Base-by-base conservation (phyloP, 2,888 invertebrate genomes). In the Drosophila ochracea region DNA sequence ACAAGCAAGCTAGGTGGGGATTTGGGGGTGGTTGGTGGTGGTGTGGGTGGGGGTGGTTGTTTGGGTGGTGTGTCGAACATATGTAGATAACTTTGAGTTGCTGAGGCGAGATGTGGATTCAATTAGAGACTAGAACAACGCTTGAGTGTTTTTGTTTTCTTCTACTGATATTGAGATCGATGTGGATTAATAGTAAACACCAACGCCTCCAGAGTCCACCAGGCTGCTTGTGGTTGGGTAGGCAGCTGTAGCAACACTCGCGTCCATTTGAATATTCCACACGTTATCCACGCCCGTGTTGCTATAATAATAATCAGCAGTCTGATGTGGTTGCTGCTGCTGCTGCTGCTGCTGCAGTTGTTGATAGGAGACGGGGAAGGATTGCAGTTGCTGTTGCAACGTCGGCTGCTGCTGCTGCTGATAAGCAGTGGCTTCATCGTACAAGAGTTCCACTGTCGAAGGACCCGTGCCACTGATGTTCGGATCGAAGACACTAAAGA, bases 261-360 rank as follows among this genome's bases (percentile, higher is more conserved):
- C 68, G 25, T 92, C 91, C 89, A 91, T 92, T 79, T 92, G 91
- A 41, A 93, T 93, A 64, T 93, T 93, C 93, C 93, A 93, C 39
- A 90, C 89, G 68, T 93, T 93, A 67, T 93, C 92, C 49, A 89
- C 84, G 13, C 89, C 91, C 47, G 92, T 91, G 63, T 93, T 93
- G 84, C 91, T 93, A 74, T 93, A 93, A 65, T 91, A 93, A 64
- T 91, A 93, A 50, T 93, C 93, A 31, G 91, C 84, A 65, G 90
- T 61, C 62, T 84, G 57, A 28, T 78, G 60, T 19, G 75, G 64
- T 19, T 72, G 84, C n/a, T 83, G 67, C 21, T 67, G 74, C 25
- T 80, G 30, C 1, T 30, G 76, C 11, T 76, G 79, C 25, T 80
- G 30, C 1, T 30, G 76, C 11, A 76, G 79, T n/a, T 81, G 80